Conservation (phyloP, 37 sponge, comb jelly and placozoan genomes). For the Halichondria panicea region DNA sequence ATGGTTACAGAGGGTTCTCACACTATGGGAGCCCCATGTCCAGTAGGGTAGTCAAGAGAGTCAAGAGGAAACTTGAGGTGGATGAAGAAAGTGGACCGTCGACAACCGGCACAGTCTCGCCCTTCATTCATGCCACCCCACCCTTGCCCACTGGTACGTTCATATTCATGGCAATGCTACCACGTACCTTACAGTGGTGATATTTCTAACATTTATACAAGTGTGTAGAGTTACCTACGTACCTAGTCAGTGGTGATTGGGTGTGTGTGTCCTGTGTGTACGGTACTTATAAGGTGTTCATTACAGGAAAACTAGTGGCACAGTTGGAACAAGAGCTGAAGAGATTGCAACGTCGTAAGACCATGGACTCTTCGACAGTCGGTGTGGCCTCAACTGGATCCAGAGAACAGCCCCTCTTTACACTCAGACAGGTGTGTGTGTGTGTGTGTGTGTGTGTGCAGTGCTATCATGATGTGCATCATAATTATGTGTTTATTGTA, state of each 20-base stretch:
- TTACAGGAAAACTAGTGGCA: slow-evolving; percentile 55
- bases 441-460: not conserved
- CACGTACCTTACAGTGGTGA: no score
- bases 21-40: slow-evolving; percentile 36
- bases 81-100: slow-evolving; percentile 45
- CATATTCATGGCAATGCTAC: not conserved
- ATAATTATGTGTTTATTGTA: not conserved
- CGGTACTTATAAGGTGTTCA: not conserved
- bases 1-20: not conserved
- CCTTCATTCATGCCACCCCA: slow-evolving; percentile 52
- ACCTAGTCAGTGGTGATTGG: not conserved
- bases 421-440: slow-evolving; percentile 71
- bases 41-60: slow-evolving; percentile 34
- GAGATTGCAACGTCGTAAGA: slow-evolving; percentile 50
- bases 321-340: slow-evolving; percentile 63
- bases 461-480: not conserved
- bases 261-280: not conserved
- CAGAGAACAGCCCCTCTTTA: slow-evolving; percentile 91
- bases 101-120: slow-evolving; percentile 17
- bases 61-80: slow-evolving; percentile 61
- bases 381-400: not conserved
- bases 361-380: slow-evolving; percentile 7
- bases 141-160: slow-evolving; percentile 40
- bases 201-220: not conserved
- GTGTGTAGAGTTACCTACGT: slow-evolving; percentile 7